These are phyloP conservation scores for Nothobranchius kuhntae DNA, from an alignment of 2,113 vertebrate genomes.

Conservation along the genomic window DNA sequence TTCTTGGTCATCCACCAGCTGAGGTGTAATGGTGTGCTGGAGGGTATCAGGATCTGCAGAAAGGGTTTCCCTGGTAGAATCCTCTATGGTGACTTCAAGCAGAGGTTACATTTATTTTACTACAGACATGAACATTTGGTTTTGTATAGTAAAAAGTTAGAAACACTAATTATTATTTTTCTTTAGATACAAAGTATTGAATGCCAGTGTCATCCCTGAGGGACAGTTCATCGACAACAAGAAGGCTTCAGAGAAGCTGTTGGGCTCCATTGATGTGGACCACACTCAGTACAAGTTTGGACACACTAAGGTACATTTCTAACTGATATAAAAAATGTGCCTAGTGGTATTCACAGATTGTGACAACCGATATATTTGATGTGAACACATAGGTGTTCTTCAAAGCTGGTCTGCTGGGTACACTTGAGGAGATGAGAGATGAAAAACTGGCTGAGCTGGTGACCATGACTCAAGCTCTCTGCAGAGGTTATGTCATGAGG, in stretches of 20 bases:
- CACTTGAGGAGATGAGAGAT: constrained; percentile 91
- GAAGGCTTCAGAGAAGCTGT: constrained; percentile 87
- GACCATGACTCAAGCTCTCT: constrained; percentile 86
- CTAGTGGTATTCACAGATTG: no score
- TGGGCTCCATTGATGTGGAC: constrained; percentile 88
- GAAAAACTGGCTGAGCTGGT: constrained; percentile 87
- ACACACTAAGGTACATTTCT: constrained; percentile 80
- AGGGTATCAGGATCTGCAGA: constrained; percentile 72
- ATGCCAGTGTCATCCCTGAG: constrained; percentile 84
- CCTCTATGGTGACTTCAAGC: constrained; percentile 69
- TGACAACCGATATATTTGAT: no score
- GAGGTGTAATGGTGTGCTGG: constrained; percentile 70
- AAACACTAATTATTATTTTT: no score
- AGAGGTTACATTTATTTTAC: constrained; percentile 12
- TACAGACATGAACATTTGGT: no score
- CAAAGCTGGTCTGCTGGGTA: constrained; percentile 90
- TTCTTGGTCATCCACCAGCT: constrained; percentile 69
- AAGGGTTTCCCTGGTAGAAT: constrained; percentile 73
- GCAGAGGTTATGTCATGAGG: constrained; percentile 84
- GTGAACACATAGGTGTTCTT: constrained; percentile 94
- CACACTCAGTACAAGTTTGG: constrained; percentile 90
- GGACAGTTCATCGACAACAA: constrained; percentile 89
- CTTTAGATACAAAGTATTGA: constrained; percentile 80
- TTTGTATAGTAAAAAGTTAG: no score
- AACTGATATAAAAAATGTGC: no score